phyloP scores from a whole-genome alignment of 2,888 invertebrate genomes.

The Oscheius myriophilus region DNA sequence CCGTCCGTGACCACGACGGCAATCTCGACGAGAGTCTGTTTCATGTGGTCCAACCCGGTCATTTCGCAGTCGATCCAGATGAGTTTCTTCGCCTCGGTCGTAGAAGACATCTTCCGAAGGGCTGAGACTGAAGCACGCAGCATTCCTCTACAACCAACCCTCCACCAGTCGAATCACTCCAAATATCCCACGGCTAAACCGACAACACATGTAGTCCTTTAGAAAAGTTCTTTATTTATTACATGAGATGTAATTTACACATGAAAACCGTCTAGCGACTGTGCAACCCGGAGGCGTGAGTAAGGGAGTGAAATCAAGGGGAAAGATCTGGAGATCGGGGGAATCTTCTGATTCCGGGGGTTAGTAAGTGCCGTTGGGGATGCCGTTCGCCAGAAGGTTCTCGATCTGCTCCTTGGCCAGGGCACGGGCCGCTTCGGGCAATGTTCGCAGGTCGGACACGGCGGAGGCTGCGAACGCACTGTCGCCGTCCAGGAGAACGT shows the following conservation, averaged over 20 bases:
- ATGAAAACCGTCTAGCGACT: neutral
- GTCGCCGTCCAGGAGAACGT: slow-evolving; percentile 62
- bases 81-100: slow-evolving; percentile 1
- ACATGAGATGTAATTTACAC: neutral
- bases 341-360: no score
- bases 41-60: slow-evolving; percentile 83
- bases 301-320: neutral
- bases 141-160: slow-evolving; percentile 6
- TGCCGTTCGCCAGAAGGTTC: slow-evolving; percentile 33
- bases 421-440: slow-evolving; percentile 49
- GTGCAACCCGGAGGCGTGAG: neutral
- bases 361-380: slow-evolving; percentile 20
- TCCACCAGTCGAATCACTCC: no score
- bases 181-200: neutral
- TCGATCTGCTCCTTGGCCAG: slow-evolving; percentile 63
- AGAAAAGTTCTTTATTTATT: neutral
- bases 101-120: slow-evolving; percentile 14
- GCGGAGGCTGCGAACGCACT: slow-evolving; percentile 64
- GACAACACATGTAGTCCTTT: neutral
- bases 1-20: slow-evolving; percentile 87
- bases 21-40: slow-evolving; percentile 85
- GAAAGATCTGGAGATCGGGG: neutral
- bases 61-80: slow-evolving; percentile 75
- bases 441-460: slow-evolving; percentile 58
- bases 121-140: slow-evolving; percentile 21